These are phyloP conservation scores for Crambe crambe DNA, from an alignment of 37 sponge, comb jelly and placozoan genomes.

Conservation along the genomic window DNA sequence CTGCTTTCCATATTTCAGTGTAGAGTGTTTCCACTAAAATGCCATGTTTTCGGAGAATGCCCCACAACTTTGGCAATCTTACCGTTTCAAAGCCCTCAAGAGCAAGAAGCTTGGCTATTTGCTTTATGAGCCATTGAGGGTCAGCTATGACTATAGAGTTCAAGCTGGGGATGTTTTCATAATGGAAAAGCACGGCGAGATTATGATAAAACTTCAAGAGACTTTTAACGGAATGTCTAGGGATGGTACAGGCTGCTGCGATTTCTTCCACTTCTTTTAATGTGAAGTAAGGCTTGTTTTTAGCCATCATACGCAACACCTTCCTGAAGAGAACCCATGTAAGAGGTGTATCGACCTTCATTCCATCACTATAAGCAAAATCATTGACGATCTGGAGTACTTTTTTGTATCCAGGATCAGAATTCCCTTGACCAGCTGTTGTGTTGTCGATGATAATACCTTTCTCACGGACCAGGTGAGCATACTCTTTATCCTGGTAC, in stretches of 20 bases:
- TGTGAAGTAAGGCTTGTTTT: slow-evolving; percentile 16
- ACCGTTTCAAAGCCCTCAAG: slow-evolving; percentile 6
- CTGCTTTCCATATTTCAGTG: slow-evolving; percentile 18
- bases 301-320: slow-evolving; percentile 19
- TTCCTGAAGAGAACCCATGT: slow-evolving; percentile 58
- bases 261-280: slow-evolving; percentile 7
- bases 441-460: slow-evolving; percentile 54
- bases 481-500: slow-evolving; percentile 28
- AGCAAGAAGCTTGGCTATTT: slow-evolving; percentile 30
- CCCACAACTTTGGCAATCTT: slow-evolving; percentile 3
- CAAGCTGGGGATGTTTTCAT: slow-evolving; percentile 20
- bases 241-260: slow-evolving; percentile 18
- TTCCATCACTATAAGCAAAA: slow-evolving; percentile 21
- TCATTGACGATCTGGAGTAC: slow-evolving; percentile 5
- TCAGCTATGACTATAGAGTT: slow-evolving; percentile 23
- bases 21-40: slow-evolving; percentile 47
- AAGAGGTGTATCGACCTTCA: slow-evolving; percentile 31
- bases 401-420: slow-evolving; percentile 29
- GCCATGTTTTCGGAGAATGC: slow-evolving; percentile 22
- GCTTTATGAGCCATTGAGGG: slow-evolving; percentile 53
- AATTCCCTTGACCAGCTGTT: slow-evolving; percentile 42
- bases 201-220: slow-evolving; percentile 65
- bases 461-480: background rate
- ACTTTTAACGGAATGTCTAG: slow-evolving; percentile 13
- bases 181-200: slow-evolving; percentile 50